Base-by-base conservation (phyloP, 2,113 vertebrate genomes). In the Dasyprocta punctata region DNA sequence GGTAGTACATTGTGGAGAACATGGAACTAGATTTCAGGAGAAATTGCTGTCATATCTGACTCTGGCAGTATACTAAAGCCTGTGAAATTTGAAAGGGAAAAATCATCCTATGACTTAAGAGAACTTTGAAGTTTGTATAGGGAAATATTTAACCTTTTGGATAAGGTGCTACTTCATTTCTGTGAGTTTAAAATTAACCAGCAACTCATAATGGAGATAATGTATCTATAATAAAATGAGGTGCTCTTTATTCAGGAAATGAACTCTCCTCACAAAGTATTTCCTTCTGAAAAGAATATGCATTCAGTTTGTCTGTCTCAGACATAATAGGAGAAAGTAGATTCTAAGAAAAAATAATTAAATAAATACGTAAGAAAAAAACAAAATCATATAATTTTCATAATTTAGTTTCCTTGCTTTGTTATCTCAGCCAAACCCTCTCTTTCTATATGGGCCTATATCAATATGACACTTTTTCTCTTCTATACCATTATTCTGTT, bases 111-210 rank as follows among this genome's bases (percentile, higher is more conserved):
- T 41, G 33, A 20, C 52, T 77, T 63, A 16, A 26, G 47, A 73
- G 4, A 67, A 28, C 44, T 69, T 82, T 20, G 77, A 8, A 65
- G 14, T 83, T 71, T 95, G 28, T 13, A n/a, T 73, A 67, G 3
- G 12, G 2, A 91, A 86, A 49, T 65, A 0, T 63, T 38, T 14
- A 80, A 56, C 75, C 20, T 30, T 92, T 96, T 67, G 2, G 4
- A 87, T 71, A 63, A 60, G 0, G 19, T 56, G 9, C 3, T 60
- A 63, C 9, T 94, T 94, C 16, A 95, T 82, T 89, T 80, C 60
- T 58, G 24, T 69, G 2, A 89, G 26, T 80, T 63, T 80, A 67
- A 95, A 89, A 93, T 89, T 71, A 71, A 87, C 36, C 49, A 90
- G 16, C 54, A 82, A 75, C 11, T 49, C 60, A 30, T 33, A 92